Evolutionary conservation across 2,888 invertebrate genomes (phyloP).

Genomic region (Drosophila kanekoi): DNA sequence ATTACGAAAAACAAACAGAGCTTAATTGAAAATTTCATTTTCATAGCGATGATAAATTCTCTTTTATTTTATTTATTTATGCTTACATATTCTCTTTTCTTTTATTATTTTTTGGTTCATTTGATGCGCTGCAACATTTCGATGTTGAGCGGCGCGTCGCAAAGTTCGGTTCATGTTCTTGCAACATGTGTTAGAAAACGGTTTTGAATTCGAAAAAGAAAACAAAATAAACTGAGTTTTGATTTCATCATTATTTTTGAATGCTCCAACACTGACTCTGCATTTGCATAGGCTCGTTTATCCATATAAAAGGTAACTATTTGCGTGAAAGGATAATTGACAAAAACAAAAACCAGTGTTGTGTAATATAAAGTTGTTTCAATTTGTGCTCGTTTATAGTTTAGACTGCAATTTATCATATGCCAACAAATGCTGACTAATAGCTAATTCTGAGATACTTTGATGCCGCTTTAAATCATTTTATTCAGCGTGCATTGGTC

Average conservation of each 20-base stretch:
- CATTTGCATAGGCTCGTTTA: neutral
- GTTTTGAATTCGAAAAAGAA: neutral
- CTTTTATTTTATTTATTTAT: conserved; percentile 21
- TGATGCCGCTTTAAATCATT: too few species aligned
- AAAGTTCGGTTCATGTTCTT: conserved; percentile 43
- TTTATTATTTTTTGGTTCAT: conserved; percentile 3
- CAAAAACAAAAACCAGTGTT: too few species aligned
- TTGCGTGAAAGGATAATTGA: too few species aligned
- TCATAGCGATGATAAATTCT: conserved; percentile 41
- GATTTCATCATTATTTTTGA: neutral
- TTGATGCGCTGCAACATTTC: conserved; percentile 49
- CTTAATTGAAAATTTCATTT: conserved; percentile 59
- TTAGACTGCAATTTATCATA: too few species aligned
- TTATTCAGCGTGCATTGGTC: too few species aligned
- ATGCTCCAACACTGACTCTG: neutral
- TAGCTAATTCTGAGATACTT: too few species aligned
- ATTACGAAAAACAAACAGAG: conserved; percentile 46
- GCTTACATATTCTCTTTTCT: neutral
- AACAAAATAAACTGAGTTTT: neutral
- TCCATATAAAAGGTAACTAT: too few species aligned
- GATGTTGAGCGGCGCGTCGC: conserved; percentile 44
- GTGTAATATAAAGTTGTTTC: too few species aligned
- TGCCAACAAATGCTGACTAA: too few species aligned
- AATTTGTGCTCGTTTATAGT: too few species aligned
- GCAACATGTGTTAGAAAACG: conserved; percentile 35